Percentiles rank a stretch among this genome's conserved stretches.
Conservation (phyloP, 1,140 invertebrate species). For the Dermatophagoides farinae region DNA sequence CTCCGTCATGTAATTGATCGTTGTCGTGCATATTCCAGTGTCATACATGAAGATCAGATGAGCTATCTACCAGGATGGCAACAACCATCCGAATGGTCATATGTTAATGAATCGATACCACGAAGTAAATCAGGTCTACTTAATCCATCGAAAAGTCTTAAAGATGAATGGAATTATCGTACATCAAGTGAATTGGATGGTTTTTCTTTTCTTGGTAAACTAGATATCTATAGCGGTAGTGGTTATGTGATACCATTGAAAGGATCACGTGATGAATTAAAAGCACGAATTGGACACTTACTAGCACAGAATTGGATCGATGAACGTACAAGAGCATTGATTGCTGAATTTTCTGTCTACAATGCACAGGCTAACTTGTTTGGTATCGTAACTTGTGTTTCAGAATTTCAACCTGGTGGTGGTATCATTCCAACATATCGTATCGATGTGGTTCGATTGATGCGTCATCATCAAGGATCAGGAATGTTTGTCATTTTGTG, state of each 20-base stretch:
- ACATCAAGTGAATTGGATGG: constrained; percentile 26
- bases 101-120: constrained; percentile 10
- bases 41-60: constrained; percentile 21
- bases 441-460: constrained; percentile 29
- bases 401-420: constrained; percentile 32
- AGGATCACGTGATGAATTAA: constrained; percentile 25
- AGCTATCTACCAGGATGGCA: constrained; percentile 25
- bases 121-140: constrained; percentile 6
- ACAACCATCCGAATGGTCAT: constrained; percentile 16
- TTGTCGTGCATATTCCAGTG: constrained; percentile 18
- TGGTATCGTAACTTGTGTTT: constrained; percentile 29
- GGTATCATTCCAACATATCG: constrained; percentile 30
- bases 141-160: constrained; percentile 16
- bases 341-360: constrained; percentile 36
- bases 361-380: constrained; percentile 36
- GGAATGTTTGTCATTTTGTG: constrained; percentile 25
- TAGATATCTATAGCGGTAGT: constrained; percentile 32
- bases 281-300: constrained; percentile 24
- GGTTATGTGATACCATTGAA: constrained; percentile 32
- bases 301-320: constrained; percentile 33
- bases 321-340: constrained; percentile 32
- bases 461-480: constrained; percentile 25
- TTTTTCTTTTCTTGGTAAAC: constrained; percentile 28
- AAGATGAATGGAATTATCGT: constrained; percentile 26
- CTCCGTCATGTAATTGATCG: constrained; percentile 15